Conservation (phyloP, 2,888 invertebrate species). For the Rhopalosiphum nymphaeae region DNA sequence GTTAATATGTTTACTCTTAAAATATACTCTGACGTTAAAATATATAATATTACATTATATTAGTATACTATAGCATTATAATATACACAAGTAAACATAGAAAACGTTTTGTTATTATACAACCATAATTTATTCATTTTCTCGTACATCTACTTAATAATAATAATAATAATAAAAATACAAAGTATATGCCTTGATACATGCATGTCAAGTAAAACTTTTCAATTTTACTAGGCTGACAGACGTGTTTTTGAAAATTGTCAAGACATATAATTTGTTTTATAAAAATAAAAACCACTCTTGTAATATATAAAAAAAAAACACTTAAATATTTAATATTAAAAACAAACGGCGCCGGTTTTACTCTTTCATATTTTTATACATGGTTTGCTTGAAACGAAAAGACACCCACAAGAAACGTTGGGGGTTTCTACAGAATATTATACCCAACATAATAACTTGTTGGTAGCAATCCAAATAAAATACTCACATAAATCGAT, state of each 20-base stretch:
- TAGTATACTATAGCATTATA: background rate
- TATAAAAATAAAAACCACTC: background rate
- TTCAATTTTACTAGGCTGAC: conserved; percentile 18
- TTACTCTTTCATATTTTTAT: conserved; percentile 11
- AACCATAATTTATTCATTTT: background rate
- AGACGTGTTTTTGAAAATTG: conserved; percentile 32
- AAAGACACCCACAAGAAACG: too few species aligned
- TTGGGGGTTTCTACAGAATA: background rate
- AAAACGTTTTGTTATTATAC: background rate
- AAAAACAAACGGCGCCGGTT: background rate
- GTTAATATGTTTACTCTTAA: background rate
- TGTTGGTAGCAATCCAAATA: background rate
- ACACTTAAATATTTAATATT: conserved; percentile 41
- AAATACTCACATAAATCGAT: background rate
- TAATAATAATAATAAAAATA: background rate
- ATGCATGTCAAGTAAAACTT: background rate
- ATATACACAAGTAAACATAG: background rate
- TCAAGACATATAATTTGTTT: background rate
- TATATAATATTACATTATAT: background rate
- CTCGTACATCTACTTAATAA: background rate
- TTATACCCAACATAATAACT: background rate
- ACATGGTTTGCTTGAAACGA: background rate
- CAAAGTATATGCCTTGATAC: background rate
- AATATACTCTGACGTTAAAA: background rate
- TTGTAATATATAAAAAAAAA: background rate